These are phyloP conservation scores for Drosophila demipolita DNA, from an alignment of 2,888 invertebrate genomes.

Conservation along the genomic window DNA sequence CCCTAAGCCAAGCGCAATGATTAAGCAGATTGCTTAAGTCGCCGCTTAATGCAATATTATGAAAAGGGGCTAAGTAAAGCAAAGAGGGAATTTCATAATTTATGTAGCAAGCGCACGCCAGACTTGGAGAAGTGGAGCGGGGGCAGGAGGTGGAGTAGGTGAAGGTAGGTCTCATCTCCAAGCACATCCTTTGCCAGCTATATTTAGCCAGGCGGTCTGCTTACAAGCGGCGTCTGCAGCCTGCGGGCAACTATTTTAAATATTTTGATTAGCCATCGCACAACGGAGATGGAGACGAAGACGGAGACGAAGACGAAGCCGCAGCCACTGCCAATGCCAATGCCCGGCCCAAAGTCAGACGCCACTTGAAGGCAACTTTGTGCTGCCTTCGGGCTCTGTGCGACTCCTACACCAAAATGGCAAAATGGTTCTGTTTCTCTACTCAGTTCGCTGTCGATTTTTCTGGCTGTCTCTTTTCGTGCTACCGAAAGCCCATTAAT, in stretches of 20 bases:
- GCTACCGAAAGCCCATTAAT: conserved; percentile 67
- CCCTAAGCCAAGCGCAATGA: conserved; percentile 38
- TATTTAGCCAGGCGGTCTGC: conserved; percentile 44
- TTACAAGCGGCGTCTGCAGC: conserved; percentile 26
- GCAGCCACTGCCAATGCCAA: conserved; percentile 2
- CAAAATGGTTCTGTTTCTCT: conserved; percentile 14
- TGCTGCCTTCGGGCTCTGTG: background rate
- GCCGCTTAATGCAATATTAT: conserved; percentile 62
- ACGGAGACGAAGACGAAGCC: background rate
- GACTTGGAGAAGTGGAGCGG: conserved; percentile 1
- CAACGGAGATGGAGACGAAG: background rate
- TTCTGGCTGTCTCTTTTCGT: conserved; percentile 18
- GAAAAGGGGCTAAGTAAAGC: conserved; percentile 31
- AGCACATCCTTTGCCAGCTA: conserved; percentile 47
- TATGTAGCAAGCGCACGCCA: conserved; percentile 49
- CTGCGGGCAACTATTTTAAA: conserved; percentile 67
- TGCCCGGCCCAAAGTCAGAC: conserved; percentile 52
- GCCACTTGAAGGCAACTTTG: conserved; percentile 52
- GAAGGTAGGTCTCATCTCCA: conserved; percentile 17
- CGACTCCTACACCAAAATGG: conserved; percentile 53
- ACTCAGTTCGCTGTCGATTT: conserved; percentile 13
- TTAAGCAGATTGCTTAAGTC: conserved; percentile 70
- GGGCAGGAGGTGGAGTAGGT: conserved; percentile 18
- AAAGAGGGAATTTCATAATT: conserved; percentile 35
- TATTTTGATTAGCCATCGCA: conserved; percentile 71